Percentiles rank a stretch among this genome's conserved stretches.
Conservation (phyloP, 2,888 invertebrate species). For the Andrena chrysosceles region DNA sequence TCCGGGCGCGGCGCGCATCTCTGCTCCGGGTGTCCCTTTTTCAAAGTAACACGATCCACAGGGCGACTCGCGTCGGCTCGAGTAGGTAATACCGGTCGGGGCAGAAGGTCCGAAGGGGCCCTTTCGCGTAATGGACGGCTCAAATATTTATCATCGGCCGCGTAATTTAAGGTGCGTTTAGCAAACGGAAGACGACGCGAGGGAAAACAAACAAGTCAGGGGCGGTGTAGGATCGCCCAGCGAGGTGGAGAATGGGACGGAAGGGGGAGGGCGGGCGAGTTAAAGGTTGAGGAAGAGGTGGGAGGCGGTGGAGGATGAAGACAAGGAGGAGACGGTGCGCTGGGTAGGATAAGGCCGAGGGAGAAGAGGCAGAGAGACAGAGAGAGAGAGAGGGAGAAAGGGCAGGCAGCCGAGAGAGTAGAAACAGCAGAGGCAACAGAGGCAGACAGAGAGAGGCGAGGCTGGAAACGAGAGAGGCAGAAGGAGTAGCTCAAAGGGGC, state of each 20-base stretch:
- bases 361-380: constrained; percentile 32
- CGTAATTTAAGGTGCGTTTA: constrained; percentile 84
- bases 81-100: constrained; percentile 66
- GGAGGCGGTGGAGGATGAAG: constrained; percentile 50
- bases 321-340: constrained; percentile 10
- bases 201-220: constrained; percentile 83
- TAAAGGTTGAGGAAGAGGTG: constrained; percentile 47
- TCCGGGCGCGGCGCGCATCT: not conserved
- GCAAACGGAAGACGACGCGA: constrained; percentile 82
- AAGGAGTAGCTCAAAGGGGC: constrained; percentile 79
- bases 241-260: constrained; percentile 58
- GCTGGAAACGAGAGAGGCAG: constrained; percentile 70
- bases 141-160: constrained; percentile 84
- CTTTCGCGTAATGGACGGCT: constrained; percentile 81
- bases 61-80: constrained; percentile 53
- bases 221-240: constrained; percentile 63
- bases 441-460: constrained; percentile 59
- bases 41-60: constrained; percentile 66
- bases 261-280: constrained; percentile 51
- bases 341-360: constrained; percentile 40
- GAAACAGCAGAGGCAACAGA: constrained; percentile 48
- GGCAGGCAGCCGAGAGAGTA: constrained; percentile 39
- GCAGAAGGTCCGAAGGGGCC: constrained; percentile 66
- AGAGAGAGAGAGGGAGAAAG: constrained; percentile 44
- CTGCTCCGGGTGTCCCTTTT: constrained; percentile 59